Conservation (phyloP, 2,888 invertebrate species). For the Athetis lepigone region DNA sequence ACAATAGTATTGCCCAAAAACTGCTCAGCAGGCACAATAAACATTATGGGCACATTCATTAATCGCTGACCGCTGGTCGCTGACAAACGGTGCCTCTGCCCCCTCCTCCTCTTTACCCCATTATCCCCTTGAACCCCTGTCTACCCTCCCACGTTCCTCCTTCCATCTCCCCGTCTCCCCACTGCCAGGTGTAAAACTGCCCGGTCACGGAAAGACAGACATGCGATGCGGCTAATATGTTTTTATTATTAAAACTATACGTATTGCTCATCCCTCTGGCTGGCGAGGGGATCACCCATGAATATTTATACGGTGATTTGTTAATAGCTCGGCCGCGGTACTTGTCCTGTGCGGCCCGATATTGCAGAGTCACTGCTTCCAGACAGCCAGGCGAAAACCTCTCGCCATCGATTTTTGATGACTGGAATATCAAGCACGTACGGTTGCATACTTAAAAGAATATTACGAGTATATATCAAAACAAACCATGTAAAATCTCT, state of each 20-base stretch:
- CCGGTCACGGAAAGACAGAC: conserved; percentile 89
- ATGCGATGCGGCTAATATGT: conserved; percentile 90
- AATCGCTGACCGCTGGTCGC: conserved; percentile 88
- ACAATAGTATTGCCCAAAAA: conserved; percentile 81
- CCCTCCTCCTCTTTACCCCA: conserved; percentile 76
- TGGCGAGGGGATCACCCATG: conserved; percentile 82
- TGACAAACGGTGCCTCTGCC: conserved; percentile 85
- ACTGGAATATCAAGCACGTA: no score
- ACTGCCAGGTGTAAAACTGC: conserved; percentile 90
- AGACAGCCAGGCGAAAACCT: conserved; percentile 8
- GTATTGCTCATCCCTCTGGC: conserved; percentile 81
- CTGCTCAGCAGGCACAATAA: conserved; percentile 87
- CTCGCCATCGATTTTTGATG: not conserved
- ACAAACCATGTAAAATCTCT: no score
- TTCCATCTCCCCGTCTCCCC: conserved; percentile 75
- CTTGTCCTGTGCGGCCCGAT: conserved; percentile 38
- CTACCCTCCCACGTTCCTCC: conserved; percentile 71
- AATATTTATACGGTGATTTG: conserved; percentile 89
- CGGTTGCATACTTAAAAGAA: no score
- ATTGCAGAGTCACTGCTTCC: conserved; percentile 17
- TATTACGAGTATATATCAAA: no score
- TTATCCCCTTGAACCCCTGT: conserved; percentile 76
- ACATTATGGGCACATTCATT: conserved; percentile 88
- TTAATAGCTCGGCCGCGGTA: conserved; percentile 69
- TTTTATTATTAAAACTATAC: conserved; percentile 88